These are phyloP conservation scores for Melanargia galathea DNA, from an alignment of 2,888 invertebrate genomes.

Conservation along the genomic window DNA sequence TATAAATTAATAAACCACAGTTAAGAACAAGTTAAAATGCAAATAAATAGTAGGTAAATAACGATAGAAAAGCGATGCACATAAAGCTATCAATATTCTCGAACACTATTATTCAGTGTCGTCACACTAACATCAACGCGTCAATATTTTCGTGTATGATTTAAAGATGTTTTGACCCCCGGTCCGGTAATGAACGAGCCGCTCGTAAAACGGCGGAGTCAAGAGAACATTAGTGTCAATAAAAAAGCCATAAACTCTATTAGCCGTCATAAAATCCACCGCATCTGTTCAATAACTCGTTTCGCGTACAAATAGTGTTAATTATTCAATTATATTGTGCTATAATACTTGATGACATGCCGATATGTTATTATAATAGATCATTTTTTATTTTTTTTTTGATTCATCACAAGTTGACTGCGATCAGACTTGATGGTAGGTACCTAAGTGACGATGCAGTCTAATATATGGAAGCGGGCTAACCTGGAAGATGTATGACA, in stretches of 20 bases:
- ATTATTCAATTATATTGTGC: conserved; percentile 38
- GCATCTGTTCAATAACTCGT: conserved; percentile 77
- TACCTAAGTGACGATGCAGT: too few relatives aligned
- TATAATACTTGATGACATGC: conserved; percentile 24
- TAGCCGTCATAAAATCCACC: conserved; percentile 78
- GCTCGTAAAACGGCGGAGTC: conserved; percentile 77
- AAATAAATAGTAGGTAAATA: conserved; percentile 10
- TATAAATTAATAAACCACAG: conserved; percentile 3
- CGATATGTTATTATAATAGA: conserved; percentile 2
- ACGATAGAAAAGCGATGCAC: conserved; percentile 31
- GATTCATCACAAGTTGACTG: too few relatives aligned
- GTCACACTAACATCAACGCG: conserved; percentile 50
- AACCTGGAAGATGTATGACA: too few relatives aligned
- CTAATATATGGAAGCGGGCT: too few relatives aligned
- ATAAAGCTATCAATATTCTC: conserved; percentile 49
- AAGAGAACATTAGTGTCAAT: conserved; percentile 81
- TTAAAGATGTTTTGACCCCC: conserved; percentile 78
- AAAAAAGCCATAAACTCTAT: conserved; percentile 81
- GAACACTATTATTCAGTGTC: conserved; percentile 48
- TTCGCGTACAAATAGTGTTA: conserved; percentile 70
- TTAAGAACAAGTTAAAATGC: conserved; percentile 8
- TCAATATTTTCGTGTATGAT: conserved; percentile 70
- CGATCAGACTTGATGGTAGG: too few relatives aligned
- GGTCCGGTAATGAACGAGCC: conserved; percentile 79
- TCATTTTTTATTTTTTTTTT: too few relatives aligned